phyloP scores from a whole-genome alignment of 2,797 vertebrate genomes.

The Eurystomus glaucurus region DNA sequence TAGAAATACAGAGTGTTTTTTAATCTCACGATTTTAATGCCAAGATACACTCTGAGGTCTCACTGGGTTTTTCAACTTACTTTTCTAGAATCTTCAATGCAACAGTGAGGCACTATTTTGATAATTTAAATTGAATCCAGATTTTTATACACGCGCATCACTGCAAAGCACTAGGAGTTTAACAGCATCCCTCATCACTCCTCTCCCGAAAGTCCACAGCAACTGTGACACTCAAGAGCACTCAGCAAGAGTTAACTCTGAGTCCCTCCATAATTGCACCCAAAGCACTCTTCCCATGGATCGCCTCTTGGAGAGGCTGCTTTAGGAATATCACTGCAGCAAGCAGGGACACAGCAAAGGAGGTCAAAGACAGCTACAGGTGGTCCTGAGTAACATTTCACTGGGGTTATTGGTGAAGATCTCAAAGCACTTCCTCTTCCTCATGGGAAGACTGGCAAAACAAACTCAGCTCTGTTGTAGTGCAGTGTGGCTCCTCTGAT shows the following conservation, averaged over 20 bases:
- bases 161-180: background rate
- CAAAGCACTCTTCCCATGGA: accelerated
- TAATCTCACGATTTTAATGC: conserved; percentile 21
- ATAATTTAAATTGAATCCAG: background rate
- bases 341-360: background rate
- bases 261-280: background rate
- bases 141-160: background rate
- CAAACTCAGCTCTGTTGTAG: background rate
- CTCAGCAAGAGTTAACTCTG: background rate
- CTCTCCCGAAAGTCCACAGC: background rate
- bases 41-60: conserved; percentile 49
- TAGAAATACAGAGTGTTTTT: conserved; percentile 51
- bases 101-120: background rate
- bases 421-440: background rate
- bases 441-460: accelerated
- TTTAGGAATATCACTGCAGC: background rate
- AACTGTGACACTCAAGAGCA: background rate
- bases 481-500: background rate
- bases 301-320: background rate
- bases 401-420: background rate
- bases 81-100: background rate
- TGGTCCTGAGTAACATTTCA: background rate
- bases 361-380: background rate
- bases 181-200: accelerated
- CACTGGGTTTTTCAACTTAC: background rate